phyloP scores from a whole-genome alignment of 2,113 vertebrate genomes.

The Silurus asotus region DNA sequence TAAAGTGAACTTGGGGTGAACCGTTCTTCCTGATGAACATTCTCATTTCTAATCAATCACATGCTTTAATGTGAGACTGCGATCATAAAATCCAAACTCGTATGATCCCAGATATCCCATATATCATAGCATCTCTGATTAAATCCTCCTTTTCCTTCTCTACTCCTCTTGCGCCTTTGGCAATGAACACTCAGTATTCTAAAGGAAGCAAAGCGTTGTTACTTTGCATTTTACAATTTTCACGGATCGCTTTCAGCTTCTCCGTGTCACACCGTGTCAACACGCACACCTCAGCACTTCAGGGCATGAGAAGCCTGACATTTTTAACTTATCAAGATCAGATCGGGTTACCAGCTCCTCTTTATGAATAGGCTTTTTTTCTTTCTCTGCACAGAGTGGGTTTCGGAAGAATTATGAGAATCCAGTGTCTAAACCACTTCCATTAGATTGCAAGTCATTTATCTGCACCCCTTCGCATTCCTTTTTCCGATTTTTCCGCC shows the following conservation, averaged over 20 bases:
- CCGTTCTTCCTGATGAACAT: neutral
- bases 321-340: constrained; percentile 27
- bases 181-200: constrained; percentile 58
- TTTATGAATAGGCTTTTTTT: neutral
- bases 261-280: constrained; percentile 51
- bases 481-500: neutral
- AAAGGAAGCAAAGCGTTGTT: constrained; percentile 29
- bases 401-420: constrained; percentile 48
- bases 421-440: constrained; percentile 15
- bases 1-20: neutral
- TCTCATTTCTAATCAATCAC: neutral
- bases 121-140: neutral
- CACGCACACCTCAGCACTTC: constrained; percentile 48
- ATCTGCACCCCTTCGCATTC: constrained; percentile 5
- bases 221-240: constrained; percentile 28
- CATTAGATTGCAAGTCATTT: constrained; percentile 9
- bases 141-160: constrained; percentile 13
- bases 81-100: neutral
- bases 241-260: constrained; percentile 56
- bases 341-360: constrained; percentile 53
- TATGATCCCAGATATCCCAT: neutral
- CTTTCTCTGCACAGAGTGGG: constrained; percentile 43
- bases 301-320: constrained; percentile 17
- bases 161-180: constrained; percentile 48
- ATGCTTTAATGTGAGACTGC: neutral